Percentiles rank a stretch among this genome's conserved stretches.
These are phyloP conservation scores for Callopanchax toddi DNA, from an alignment of 2,113 vertebrate genomes.

Conservation along the genomic window DNA sequence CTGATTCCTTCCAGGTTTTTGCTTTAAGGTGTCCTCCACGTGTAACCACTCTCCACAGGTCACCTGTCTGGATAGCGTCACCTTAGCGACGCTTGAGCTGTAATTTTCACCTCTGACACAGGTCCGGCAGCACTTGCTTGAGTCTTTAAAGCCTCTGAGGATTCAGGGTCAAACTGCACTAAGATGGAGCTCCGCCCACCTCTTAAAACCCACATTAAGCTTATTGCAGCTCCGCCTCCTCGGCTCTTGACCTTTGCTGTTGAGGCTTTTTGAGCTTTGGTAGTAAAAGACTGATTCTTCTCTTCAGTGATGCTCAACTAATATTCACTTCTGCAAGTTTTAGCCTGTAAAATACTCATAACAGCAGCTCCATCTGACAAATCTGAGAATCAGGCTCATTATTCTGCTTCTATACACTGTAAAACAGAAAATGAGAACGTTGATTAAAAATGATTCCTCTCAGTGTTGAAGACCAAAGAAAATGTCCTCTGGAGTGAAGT, in stretches of 20 bases:
- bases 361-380: neutral
- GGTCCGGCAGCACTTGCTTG: slow-evolving; percentile 25
- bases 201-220: neutral
- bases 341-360: neutral
- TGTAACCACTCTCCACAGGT: neutral
- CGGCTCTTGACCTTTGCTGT: neutral
- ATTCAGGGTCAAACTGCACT: slow-evolving; percentile 18
- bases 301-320: too few species aligned
- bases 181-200: neutral
- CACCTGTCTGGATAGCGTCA: slow-evolving; percentile 33
- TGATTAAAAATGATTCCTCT: too few species aligned
- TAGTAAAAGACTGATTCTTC: slow-evolving; percentile 9
- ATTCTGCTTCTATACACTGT: neutral
- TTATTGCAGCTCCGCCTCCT: neutral
- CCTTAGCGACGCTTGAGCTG: slow-evolving; percentile 34
- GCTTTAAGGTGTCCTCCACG: neutral
- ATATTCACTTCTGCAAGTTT: neutral
- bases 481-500: too few species aligned
- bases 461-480: too few species aligned
- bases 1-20: neutral
- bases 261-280: neutral
- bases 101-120: neutral
- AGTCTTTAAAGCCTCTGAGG: slow-evolving; percentile 6
- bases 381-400: too few species aligned
- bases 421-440: too few species aligned